A percentile compares a stretch with the other conserved stretches of the same genome.
Evolutionary conservation across 2,797 vertebrate species (phyloP).

Genomic region (Oreortyx pictus): DNA sequence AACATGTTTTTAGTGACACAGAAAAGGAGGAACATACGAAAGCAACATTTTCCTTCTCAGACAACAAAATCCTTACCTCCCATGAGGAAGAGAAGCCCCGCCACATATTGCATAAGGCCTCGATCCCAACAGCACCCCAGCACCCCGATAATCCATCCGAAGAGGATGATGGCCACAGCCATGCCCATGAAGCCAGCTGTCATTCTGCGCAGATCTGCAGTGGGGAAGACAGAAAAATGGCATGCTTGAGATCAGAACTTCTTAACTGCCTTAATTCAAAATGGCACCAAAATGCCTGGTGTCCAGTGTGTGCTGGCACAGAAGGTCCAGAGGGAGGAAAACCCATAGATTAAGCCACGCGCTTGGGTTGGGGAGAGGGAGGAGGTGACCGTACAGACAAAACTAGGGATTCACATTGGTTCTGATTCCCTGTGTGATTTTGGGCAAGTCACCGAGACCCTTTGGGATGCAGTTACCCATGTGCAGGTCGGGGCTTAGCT

Average conservation of each 20-base stretch:
- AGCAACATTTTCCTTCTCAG: not conserved
- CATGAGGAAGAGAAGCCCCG: conserved; percentile 98
- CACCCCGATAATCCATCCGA: conserved; percentile 96
- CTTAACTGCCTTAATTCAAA: not conserved
- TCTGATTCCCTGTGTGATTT: not conserved
- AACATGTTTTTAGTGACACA: not conserved
- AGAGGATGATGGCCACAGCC: conserved; percentile 98
- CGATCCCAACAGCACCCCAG: conserved; percentile 98
- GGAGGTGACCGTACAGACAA: not conserved
- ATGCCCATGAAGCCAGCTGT: conserved; percentile 99
- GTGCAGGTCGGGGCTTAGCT: fast-evolving
- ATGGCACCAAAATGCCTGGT: not conserved
- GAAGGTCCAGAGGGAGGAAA: not conserved
- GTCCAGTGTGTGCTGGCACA: not conserved
- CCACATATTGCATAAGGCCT: conserved; percentile 99
- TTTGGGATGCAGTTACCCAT: fast-evolving
- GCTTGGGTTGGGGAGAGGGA: not conserved
- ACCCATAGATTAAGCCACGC: not conserved
- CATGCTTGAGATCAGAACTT: not conserved
- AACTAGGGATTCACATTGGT: not conserved
- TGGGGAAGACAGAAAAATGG: conserved; percentile 26
- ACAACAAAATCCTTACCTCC: conserved; percentile 86
- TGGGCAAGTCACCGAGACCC: not conserved
- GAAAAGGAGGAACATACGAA: not conserved
- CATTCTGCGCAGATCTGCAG: conserved; percentile 94